Conservation (phyloP, 92 coral and sea anemone species). For the Actinostola sp. region DNA sequence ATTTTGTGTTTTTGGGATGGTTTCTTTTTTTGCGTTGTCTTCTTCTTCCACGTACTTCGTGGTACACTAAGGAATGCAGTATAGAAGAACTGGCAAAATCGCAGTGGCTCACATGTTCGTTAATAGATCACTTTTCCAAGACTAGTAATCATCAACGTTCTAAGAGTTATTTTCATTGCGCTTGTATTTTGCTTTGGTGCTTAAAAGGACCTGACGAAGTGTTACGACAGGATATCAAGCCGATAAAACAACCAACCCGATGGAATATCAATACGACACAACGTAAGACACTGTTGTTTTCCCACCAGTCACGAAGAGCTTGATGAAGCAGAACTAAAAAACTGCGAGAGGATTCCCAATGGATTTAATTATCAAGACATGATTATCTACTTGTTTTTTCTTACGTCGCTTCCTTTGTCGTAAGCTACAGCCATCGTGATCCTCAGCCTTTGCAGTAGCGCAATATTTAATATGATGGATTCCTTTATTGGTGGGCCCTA, state of each 20-base stretch:
- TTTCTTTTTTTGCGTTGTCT: constrained; percentile 51
- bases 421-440: constrained; percentile 91
- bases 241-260: neutral
- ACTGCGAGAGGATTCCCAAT: constrained; percentile 74
- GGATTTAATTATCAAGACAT: constrained; percentile 74
- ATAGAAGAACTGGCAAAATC: constrained; percentile 66
- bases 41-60: constrained; percentile 78
- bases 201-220: constrained; percentile 74
- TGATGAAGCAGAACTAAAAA: constrained; percentile 55
- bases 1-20: constrained; percentile 82
- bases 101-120: constrained; percentile 84
- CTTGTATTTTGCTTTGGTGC: constrained; percentile 66
- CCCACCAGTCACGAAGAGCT: constrained; percentile 66
- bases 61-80: constrained; percentile 73
- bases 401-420: constrained; percentile 66
- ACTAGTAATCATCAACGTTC: constrained; percentile 74
- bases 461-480: constrained; percentile 64
- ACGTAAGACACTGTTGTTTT: neutral
- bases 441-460: constrained; percentile 74
- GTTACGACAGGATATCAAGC: constrained; percentile 12
- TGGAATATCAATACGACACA: neutral
- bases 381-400: constrained; percentile 70
- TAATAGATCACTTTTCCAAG: constrained; percentile 63
- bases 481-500: constrained; percentile 74
- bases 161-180: constrained; percentile 64